Base-by-base conservation (phyloP, 2,113 vertebrate species). In the Pomatorhinus ruficollis region DNA sequence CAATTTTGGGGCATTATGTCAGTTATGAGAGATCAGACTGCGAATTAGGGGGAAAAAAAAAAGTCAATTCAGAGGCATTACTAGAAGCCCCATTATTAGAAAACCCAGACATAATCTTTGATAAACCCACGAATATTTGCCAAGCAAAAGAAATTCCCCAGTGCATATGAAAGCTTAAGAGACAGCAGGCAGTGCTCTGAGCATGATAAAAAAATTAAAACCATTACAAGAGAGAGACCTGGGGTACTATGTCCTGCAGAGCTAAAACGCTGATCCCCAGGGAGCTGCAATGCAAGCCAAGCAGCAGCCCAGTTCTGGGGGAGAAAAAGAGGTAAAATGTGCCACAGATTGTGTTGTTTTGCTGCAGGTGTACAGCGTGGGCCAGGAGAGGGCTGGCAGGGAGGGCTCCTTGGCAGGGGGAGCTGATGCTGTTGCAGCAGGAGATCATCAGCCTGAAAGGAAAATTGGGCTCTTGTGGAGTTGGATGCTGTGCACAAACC, bases 381-480 rank as follows among this genome's bases (percentile, higher is more conserved):
- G 80, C 74, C 11, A 9, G 76, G 53, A 45, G 60, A 66, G 33
- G 47, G 50, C 68, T 2, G 16, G 54, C 6, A 5, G 0, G 3
- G 40, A 80, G 44, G 57, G 40, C 39, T 70, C 54, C 71, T 72
- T 52, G 4, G 2, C 64, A 66, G 24, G 44, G 57, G 63, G 40
- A 66, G 56, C 72, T 6, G n/a, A 12, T 81, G 82, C 75, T 13
- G 50, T 68, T 88, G 83, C 87, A 78, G 87, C 9, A 3, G 72
- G 69, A 81, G 57, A 68, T 82, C 90, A 65, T 65, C 79, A 90
- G 63, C 85, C 86, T 93, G 83, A 88, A 92, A 92, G 77, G 89
- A 80, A 93, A 93, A 92, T 35, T 66, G 88, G 72, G 54, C 45
- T 89, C 63, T 40, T 78, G 54, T 44, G 56, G 79, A 89, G 91